Percentiles rank a stretch among this genome's conserved stretches.
Conservation (phyloP, 2,888 invertebrate species). For the Cerastis rubricosa region DNA sequence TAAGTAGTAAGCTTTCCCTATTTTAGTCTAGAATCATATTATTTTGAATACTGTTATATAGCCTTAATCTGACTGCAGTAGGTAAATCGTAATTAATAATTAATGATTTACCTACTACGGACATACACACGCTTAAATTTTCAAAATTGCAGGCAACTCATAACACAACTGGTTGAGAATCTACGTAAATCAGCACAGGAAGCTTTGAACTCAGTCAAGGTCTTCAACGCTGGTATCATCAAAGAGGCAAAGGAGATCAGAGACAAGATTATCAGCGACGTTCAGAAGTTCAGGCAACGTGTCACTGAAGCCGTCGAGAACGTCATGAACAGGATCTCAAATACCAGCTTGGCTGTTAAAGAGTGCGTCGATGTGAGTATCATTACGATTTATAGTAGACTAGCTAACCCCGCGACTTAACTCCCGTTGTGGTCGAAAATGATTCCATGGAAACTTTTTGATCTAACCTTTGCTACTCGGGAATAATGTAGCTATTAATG, state of each 20-base stretch:
- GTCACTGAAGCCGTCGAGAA: slow-evolving; percentile 74
- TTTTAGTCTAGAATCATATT: background rate
- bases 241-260: slow-evolving; percentile 72
- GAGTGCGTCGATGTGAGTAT: slow-evolving; percentile 81
- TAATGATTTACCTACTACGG: too few species aligned
- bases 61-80: background rate
- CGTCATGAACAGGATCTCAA: slow-evolving; percentile 74
- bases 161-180: slow-evolving; percentile 77
- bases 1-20: too few species aligned
- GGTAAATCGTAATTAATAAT: background rate
- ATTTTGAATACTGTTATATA: background rate
- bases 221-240: slow-evolving; percentile 75
- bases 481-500: background rate
- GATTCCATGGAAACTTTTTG: background rate
- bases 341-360: slow-evolving; percentile 73
- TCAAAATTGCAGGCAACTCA: slow-evolving; percentile 72
- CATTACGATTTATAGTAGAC: background rate
- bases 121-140: background rate
- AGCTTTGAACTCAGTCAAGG: slow-evolving; percentile 74
- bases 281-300: slow-evolving; percentile 74
- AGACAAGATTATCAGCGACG: slow-evolving; percentile 72
- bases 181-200: slow-evolving; percentile 77
- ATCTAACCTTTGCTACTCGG: background rate
- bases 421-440: background rate
- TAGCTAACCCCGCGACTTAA: background rate